Percentiles rank a stretch among this genome's conserved stretches.
phyloP scores from a whole-genome alignment of 2,888 invertebrate species.

The Melieria omissa region DNA sequence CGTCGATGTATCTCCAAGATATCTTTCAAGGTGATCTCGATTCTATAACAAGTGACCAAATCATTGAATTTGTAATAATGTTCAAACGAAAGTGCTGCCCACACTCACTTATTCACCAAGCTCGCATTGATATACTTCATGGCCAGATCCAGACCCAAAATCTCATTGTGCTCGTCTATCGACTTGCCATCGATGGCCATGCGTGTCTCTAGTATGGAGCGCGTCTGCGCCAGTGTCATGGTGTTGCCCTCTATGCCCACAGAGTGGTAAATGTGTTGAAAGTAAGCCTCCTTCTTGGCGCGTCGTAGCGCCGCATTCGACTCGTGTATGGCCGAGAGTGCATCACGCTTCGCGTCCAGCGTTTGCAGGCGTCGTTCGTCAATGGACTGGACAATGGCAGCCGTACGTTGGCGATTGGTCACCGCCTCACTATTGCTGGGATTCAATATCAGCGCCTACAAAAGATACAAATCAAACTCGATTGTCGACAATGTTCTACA shows the following conservation, averaged over 20 bases:
- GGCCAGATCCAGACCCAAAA: slow-evolving; percentile 92
- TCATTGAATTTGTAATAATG: not conserved
- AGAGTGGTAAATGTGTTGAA: slow-evolving; percentile 95
- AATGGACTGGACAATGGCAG: slow-evolving; percentile 88
- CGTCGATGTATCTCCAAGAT: slow-evolving; percentile 92
- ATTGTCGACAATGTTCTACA: not conserved
- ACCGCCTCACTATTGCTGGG: slow-evolving; percentile 86
- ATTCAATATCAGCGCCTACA: slow-evolving; percentile 79
- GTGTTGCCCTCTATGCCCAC: slow-evolving; percentile 98
- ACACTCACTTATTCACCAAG: slow-evolving; percentile 73
- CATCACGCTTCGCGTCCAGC: slow-evolving; percentile 85
- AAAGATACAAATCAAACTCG: not conserved
- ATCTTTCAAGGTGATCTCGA: slow-evolving; percentile 85
- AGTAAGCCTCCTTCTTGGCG: slow-evolving; percentile 95
- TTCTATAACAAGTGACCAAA: slow-evolving; percentile 63
- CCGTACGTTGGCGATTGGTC: slow-evolving; percentile 84
- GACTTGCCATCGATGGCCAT: slow-evolving; percentile 90
- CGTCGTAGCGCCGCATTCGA: slow-evolving; percentile 82
- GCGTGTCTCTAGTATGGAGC: slow-evolving; percentile 90
- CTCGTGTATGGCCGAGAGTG: slow-evolving; percentile 83
- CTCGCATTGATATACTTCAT: slow-evolving; percentile 92
- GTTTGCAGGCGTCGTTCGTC: slow-evolving; percentile 73
- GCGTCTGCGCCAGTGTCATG: slow-evolving; percentile 91
- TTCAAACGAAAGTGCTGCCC: not conserved
- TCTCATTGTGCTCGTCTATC: slow-evolving; percentile 96